These are phyloP conservation scores for Aleiodes leptofemur DNA, from an alignment of 2,888 invertebrate species.

Conservation along the genomic window DNA sequence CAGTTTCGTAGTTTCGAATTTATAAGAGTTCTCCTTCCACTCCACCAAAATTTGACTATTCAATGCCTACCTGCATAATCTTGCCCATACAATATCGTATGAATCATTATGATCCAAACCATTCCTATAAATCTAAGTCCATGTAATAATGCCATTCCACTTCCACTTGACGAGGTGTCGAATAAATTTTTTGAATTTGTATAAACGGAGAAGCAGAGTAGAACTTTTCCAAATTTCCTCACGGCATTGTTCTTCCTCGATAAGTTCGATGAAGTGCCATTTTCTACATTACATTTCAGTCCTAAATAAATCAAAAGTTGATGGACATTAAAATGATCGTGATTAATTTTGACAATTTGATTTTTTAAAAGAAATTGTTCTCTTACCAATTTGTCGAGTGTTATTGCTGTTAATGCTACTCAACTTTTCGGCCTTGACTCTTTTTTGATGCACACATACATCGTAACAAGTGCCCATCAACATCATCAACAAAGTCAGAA, in stretches of 20 bases:
- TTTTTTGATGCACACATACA: slow-evolving; percentile 62
- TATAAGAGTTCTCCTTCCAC: no score
- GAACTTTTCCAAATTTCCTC: slow-evolving; percentile 60
- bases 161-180: slow-evolving; percentile 66
- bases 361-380: neutral
- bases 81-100: slow-evolving; percentile 74
- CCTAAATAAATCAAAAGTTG: slow-evolving; percentile 47
- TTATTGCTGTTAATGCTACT: slow-evolving; percentile 58
- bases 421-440: slow-evolving; percentile 43
- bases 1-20: no score
- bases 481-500: slow-evolving; percentile 61
- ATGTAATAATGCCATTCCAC: slow-evolving; percentile 75
- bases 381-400: slow-evolving; percentile 35
- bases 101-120: slow-evolving; percentile 78
- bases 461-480: slow-evolving; percentile 71
- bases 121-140: slow-evolving; percentile 78
- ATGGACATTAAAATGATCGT: slow-evolving; percentile 32
- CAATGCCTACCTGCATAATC: slow-evolving; percentile 68
- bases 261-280: neutral
- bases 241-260: slow-evolving; percentile 21
- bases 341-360: no score
- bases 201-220: slow-evolving; percentile 77
- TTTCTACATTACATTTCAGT: slow-evolving; percentile 52
- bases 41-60: neutral
- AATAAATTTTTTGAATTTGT: slow-evolving; percentile 75